Base-by-base conservation (phyloP, 2,888 invertebrate species). In the Thelaira solivaga region DNA sequence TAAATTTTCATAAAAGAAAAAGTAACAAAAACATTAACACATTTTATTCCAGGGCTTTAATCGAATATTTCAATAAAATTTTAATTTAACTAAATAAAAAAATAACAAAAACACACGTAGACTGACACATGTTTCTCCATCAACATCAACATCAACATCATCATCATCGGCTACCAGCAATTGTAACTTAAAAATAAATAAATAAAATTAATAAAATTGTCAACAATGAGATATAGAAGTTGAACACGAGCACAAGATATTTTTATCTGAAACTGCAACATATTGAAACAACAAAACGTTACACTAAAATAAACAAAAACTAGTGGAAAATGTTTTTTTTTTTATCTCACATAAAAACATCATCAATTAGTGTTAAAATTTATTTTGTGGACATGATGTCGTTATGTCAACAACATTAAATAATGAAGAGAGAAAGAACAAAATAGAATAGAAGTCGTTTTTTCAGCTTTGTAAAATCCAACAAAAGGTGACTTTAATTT, bases 351-450 rank as follows among this genome's bases (percentile, higher is more conserved):
- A 53, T 45, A 45, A 36, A 45, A 71, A 36, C 51, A 53, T 26
- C 62, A 62, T 62, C 71, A 62, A 71, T 71, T 71, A 71, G 62
- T 71, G 62, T 71, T 53, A 57, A 62, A 62, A 53, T 43, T 62
- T 36, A 36, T 71, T 62, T 71, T 34, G 24, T 43, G 43, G 51
- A 34, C n/a, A 47, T 36, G 55, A 29, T 62, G 62, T 71, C 36
- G 53, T 45, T 51, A 62, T 61, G 69, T 71, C 69, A 41, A 43
- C 69, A 51, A 16, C 41, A 51, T 41, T 53, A 43, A 43, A 43
- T 53, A 53, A 67, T 67, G 16, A 65, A 7, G 41, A 43, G 5
- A 43, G 43, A 53, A 4, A 5, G 11, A 45, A 29, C 22, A 34
- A 67, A 43, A n/a, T 16, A 16, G 10, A 49, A 49, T 4, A 34